Evolutionary conservation across 1,140 invertebrate species (phyloP).

Genomic region (Bombus polaris): DNA sequence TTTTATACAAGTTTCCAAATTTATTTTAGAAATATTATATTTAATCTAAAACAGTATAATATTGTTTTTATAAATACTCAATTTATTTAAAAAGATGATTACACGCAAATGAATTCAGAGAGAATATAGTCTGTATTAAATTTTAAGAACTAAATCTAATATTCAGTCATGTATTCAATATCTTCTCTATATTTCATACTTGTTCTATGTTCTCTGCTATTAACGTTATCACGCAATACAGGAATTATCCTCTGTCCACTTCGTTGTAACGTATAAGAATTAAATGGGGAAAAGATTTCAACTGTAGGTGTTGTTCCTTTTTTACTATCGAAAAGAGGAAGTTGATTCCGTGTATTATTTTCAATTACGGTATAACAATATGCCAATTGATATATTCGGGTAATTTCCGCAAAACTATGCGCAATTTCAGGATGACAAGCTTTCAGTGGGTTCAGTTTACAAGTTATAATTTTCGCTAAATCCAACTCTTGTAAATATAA

Average conservation of each 20-base stretch:
- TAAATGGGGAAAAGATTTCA: slow-evolving; percentile 92
- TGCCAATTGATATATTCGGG: slow-evolving; percentile 93
- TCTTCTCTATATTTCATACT: slow-evolving; percentile 17
- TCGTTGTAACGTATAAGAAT: slow-evolving; percentile 87
- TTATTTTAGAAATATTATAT: neutral
- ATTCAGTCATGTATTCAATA: slow-evolving; percentile 35
- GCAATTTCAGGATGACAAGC: slow-evolving; percentile 90
- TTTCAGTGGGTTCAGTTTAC: slow-evolving; percentile 92
- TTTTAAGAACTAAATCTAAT: neutral
- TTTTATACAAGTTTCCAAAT: neutral
- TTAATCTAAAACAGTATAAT: neutral
- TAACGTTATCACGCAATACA: slow-evolving; percentile 71
- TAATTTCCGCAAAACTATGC: slow-evolving; percentile 92
- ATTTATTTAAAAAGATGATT: slow-evolving; percentile 17
- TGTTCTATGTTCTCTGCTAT: neutral
- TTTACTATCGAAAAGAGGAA: slow-evolving; percentile 84
- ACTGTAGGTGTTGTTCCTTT: slow-evolving; percentile 81
- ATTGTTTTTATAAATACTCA: neutral
- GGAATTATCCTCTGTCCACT: slow-evolving; percentile 79
- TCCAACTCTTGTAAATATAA: slow-evolving; percentile 91
- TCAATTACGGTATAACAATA: slow-evolving; percentile 96
- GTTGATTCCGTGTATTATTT: slow-evolving; percentile 88
- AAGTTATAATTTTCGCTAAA: slow-evolving; percentile 91
- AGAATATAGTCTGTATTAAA: neutral
- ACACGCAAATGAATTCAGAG: neutral